These are phyloP conservation scores for Salvelinus alpinus DNA, from an alignment of 2,113 vertebrate genomes.

Conservation along the genomic window DNA sequence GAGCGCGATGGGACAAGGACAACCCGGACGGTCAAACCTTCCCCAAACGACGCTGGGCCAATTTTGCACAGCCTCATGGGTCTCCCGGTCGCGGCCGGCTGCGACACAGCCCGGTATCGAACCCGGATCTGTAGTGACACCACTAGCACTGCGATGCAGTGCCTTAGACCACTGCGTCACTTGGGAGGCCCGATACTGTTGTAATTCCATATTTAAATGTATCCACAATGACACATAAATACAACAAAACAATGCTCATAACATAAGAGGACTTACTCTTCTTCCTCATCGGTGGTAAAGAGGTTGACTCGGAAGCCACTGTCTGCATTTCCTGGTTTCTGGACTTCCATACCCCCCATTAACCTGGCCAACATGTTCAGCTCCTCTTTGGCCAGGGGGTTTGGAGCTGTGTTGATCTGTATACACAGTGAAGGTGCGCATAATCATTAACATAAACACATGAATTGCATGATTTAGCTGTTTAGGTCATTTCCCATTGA, in stretches of 20 bases:
- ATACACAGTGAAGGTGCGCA: not conserved
- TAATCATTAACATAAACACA: not conserved
- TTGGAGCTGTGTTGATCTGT: conserved; percentile 86
- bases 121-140: no score
- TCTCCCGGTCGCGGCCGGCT: no score
- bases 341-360: conserved; percentile 87
- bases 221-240: not conserved
- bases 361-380: conserved; percentile 91
- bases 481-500: not conserved
- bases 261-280: conserved; percentile 80
- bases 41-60: no score
- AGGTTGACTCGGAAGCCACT: conserved; percentile 88
- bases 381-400: conserved; percentile 95
- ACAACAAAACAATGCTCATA: conserved; percentile 12
- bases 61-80: no score
- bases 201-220: no score
- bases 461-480: not conserved
- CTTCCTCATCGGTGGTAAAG: conserved; percentile 92
- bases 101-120: no score
- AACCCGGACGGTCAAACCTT: no score
- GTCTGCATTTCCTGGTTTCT: conserved; percentile 77
- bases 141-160: no score
- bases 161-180: no score
- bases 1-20: no score
- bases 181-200: no score